Conservation (phyloP, 2,888 invertebrate genomes). For the Teleiodes luculella region DNA sequence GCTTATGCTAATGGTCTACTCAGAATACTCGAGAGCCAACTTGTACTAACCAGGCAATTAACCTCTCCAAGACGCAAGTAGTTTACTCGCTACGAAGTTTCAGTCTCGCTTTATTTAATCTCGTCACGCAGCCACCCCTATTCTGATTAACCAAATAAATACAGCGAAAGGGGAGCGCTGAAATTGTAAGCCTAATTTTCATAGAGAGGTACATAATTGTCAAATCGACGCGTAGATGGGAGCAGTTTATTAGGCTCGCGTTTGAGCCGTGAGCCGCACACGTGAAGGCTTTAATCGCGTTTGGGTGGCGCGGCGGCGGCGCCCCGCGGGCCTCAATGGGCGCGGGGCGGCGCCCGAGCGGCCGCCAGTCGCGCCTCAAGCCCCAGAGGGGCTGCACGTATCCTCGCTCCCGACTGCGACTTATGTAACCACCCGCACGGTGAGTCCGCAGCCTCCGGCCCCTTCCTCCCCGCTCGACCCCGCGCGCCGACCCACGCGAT, state of each 20-base stretch:
- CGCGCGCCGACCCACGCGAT: slow-evolving; percentile 37
- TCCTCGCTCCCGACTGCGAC: slow-evolving; percentile 63
- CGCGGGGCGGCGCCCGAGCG: slow-evolving; percentile 69
- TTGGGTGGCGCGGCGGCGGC: slow-evolving; percentile 53
- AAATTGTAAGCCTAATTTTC: slow-evolving; percentile 3
- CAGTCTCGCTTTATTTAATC: background rate
- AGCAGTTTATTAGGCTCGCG: slow-evolving; percentile 63
- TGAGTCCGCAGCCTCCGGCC: slow-evolving; percentile 71
- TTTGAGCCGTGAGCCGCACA: slow-evolving; percentile 42
- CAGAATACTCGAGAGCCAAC: slow-evolving; percentile 10
- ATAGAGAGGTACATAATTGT: slow-evolving; percentile 13
- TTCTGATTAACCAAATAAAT: background rate
- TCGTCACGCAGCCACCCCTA: background rate
- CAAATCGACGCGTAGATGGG: slow-evolving; percentile 25
- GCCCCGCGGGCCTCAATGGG: slow-evolving; percentile 57
- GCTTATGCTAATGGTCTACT: slow-evolving; percentile 17
- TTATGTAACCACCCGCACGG: slow-evolving; percentile 77
- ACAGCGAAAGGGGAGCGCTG: background rate
- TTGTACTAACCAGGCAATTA: slow-evolving; percentile 16
- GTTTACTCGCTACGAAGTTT: background rate
- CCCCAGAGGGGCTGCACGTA: slow-evolving; percentile 72
- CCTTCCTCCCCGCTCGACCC: slow-evolving; percentile 56
- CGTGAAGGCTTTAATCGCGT: slow-evolving; percentile 70
- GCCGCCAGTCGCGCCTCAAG: slow-evolving; percentile 68
- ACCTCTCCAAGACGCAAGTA: background rate